Evolutionary conservation across 2,888 invertebrate genomes (phyloP), one percentile per base, ranked within the genome.

Genomic region (Patella pellucida): DNA sequence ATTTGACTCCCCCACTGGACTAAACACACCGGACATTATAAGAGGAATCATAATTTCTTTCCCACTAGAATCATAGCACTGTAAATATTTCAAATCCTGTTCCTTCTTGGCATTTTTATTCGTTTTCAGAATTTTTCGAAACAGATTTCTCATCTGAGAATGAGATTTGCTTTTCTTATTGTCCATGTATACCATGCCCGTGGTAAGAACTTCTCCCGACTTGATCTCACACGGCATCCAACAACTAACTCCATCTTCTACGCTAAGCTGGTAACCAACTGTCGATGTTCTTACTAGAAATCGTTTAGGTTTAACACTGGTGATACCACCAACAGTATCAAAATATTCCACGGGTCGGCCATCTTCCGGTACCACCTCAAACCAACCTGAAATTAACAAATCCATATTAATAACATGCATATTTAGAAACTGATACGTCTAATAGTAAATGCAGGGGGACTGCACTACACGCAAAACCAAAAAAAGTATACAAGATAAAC

Each of bases 311-410:
- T 85, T 85, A 62, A 86, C 81, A 72, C 83, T 85, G 51, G 85
- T 83, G 71, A 88, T 87, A 19, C 86, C 86, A 71, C 84, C 82
- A 51, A 88, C 85, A 7, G 88, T 85, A 78, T 88, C 88, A 71
- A 86, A 87, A 75, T 87, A 87, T 76, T 88, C 88, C 71, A 88
- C 87, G 0, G 87, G 87, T n/a, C 85, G 82, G 3, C 88, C 88
- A 71, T 88, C 85, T 16, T 86, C 86, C 41, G 88, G 88, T 11
- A 87, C 76, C 9, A 87, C 85, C 75, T 88, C 88, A 78, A 88
- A 85, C 88, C 88, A 88, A 31, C 88, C 88, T 88, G 82, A 23
- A 84, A 78, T 15, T 72, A 41, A 31, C 41, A 41, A 41, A 41
- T 41, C 9, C 41, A 41, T 41, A 41, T 7, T 41, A 9, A 41